Base-by-base conservation (phyloP, 2,113 vertebrate genomes). In the Callaeas wilsoni region DNA sequence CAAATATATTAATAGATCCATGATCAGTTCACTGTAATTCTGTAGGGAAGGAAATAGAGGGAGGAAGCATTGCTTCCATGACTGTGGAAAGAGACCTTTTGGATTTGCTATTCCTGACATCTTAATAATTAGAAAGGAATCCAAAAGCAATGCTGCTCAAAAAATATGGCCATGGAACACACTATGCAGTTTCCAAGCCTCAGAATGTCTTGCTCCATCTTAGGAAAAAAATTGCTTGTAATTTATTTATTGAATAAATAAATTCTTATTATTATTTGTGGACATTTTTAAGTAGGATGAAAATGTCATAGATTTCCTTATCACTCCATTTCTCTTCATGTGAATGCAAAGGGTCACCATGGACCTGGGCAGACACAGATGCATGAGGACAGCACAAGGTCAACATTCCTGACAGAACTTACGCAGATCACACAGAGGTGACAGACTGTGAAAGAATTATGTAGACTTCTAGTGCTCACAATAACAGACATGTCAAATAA, bases 121-220 rank as follows among this genome's bases (percentile, higher is more conserved):
- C 76, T 81, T 56, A 90, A 84, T 87, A 89, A 93, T 89, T 79
- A 95, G 65, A 60, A 95, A 91, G 46, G 65, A 95, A 95, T 94
- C 30, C 5, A 10, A 87, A 87, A 87, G 56, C 74, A 89, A 64
- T 44, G 65, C 26, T 68, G 37, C 44, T 91, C 37, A 35, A 92
- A 91, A 41, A 94, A 87, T 75, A 71, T 33, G n/a, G 53, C 41
- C 49, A 56, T 82, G 56, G 73, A 94, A 92, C 17, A 79, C 26
- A 86, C 22, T 12, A 20, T 60, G 56, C 18, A 78, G 30, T 69
- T 62, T 93, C 30, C 35, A 88, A 79, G 39, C 29, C 35, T 71
- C 56, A 56, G n/a, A 59, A 68, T 26, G 4, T 70, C 37, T 65
- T 84, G 33, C 15, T 59, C 25, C 47, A 63, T 73, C 30, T 79